Evolutionary conservation across 2,797 vertebrate genomes (phyloP).

Genomic region (Mormyrus hasselquistii): DNA sequence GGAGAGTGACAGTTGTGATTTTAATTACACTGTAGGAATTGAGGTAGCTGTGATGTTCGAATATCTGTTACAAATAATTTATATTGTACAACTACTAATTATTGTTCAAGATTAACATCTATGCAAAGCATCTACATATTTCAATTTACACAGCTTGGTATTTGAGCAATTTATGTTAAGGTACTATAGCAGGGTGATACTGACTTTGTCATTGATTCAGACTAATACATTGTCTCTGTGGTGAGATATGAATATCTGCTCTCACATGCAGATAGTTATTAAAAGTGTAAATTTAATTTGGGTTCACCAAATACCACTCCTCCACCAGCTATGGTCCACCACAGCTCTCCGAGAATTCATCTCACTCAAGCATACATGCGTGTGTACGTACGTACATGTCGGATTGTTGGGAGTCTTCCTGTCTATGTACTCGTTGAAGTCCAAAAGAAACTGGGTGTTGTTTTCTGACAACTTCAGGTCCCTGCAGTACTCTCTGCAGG

Average conservation of each 20-base stretch:
- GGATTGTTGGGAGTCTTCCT: constrained; percentile 77
- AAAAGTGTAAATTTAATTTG: not conserved
- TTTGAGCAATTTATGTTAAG: not conserved
- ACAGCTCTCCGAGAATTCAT: not conserved
- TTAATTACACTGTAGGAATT: not conserved
- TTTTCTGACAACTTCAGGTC: constrained; percentile 71
- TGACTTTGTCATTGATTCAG: not conserved
- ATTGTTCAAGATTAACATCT: not conserved
- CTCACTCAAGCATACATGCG: not conserved
- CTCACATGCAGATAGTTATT: not conserved
- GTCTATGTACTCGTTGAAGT: constrained; percentile 88
- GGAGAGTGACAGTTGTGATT: not conserved
- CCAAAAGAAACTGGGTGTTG: constrained; percentile 86
- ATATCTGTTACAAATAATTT: not conserved
- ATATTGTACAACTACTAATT: not conserved
- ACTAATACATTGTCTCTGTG: not conserved
- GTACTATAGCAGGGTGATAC: not conserved
- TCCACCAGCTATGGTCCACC: not conserved
- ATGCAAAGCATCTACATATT: not conserved
- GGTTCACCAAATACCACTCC: not conserved
- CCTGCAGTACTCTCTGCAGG: constrained; percentile 66
- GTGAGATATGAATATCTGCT: not conserved
- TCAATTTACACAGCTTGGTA: not conserved
- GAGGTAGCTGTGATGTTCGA: not conserved
- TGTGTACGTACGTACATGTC: constrained; percentile 76